Evolutionary conservation across 2,113 vertebrate genomes (phyloP).

Genomic region (Bolborhynchus lineola): DNA sequence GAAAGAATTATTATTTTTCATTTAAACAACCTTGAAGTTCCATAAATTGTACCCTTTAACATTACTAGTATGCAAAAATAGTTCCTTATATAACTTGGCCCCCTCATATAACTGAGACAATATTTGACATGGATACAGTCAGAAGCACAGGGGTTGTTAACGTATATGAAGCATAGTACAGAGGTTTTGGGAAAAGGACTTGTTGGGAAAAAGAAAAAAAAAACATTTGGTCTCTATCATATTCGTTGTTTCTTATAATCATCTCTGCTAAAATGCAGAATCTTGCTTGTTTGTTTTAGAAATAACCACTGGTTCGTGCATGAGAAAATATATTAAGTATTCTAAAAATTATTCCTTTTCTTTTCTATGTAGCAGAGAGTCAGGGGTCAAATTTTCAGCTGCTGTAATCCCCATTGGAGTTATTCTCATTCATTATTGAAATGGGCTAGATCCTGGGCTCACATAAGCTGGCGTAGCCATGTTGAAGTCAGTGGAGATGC

Average conservation of each 20-base stretch:
- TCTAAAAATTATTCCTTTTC: constrained; percentile 24
- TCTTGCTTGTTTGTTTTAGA: constrained; percentile 49
- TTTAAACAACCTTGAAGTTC: background rate
- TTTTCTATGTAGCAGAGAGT: background rate
- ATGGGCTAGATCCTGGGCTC: constrained; percentile 23
- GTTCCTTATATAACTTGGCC: background rate
- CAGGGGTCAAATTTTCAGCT: constrained; percentile 48
- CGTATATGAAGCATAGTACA: background rate
- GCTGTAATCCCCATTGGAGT: background rate
- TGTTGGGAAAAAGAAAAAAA: background rate
- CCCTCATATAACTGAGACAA: background rate
- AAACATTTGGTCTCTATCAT: background rate
- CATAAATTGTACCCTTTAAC: background rate
- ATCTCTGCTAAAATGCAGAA: background rate
- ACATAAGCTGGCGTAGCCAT: background rate
- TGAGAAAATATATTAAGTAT: constrained; percentile 58
- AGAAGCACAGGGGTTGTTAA: background rate
- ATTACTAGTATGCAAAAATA: background rate
- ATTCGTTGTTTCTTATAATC: background rate
- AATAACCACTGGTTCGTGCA: background rate
- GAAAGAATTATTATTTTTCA: background rate
- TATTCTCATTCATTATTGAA: constrained; percentile 46
- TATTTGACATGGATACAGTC: background rate
- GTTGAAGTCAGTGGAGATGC: background rate
- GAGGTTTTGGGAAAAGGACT: background rate